Base-by-base conservation (phyloP, 2,113 vertebrate species). In the Arenaria interpres region DNA sequence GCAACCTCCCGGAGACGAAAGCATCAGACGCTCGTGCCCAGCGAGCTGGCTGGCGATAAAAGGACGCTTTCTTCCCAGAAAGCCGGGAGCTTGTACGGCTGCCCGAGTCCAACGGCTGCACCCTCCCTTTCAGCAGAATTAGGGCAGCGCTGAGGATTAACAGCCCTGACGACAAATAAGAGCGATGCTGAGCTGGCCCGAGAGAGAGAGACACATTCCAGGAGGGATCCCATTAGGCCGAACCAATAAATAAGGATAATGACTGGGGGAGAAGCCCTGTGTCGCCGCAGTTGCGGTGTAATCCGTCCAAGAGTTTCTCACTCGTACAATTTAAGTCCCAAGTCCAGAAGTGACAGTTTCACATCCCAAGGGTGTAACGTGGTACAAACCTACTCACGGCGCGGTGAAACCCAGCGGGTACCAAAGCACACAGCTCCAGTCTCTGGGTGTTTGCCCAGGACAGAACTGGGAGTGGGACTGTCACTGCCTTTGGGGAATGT, bases 81-180 rank as follows among this genome's bases (percentile, higher is more conserved):
- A 88, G 33, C 63, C 1, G 1, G 64, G 48, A 74, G 37, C 74
- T 75, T 19, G 33, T 10, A 28, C 0, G 7, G 68, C 68, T 79
- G 84, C 78, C 66, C 4, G 5, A 54, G 64, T 12, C 30, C 35
- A 6, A 20, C 1, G 51, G 71, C 80, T 78, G 90, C 67, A 23
- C 56, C 85, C 82, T 72, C 74, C 88, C 66, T 67, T 10, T 12
- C 71, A 67, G 39, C 17, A 62, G 79, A 85, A 96, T 45, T 54
- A 68, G 86, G 75, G 79, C 75, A 90, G 56, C 18, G 74, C 21
- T 11, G 89, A 20, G 95, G 93, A 94, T 95, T 79, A 86, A 68
- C 51, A 93, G 83, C 96, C 43, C 89, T 41, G 75, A 27, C 32
- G 45, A 16, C 46, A 23, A 77, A 78, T 19, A 9, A 37, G 62